Evolutionary conservation across 92 coral and sea anemone genomes (phyloP).

Genomic region (Ricordea florida): DNA sequence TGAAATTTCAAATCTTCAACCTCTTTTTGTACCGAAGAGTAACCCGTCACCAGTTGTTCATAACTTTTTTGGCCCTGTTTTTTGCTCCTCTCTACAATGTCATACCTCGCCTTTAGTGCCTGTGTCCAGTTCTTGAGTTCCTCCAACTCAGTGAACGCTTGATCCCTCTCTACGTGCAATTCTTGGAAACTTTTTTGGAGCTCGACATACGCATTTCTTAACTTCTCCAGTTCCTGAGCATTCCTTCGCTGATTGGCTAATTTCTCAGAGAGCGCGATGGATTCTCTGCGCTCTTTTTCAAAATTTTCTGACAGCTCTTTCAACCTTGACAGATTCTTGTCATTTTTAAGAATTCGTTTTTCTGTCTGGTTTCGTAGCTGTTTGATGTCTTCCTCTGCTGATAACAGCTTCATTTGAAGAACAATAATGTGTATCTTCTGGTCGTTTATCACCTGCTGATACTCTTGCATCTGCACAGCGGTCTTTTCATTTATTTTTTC

Average conservation of each 20-base stretch:
- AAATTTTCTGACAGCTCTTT: constrained; percentile 54
- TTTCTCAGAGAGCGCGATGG: constrained; percentile 69
- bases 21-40: constrained; percentile 63
- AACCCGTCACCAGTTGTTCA: constrained; percentile 65
- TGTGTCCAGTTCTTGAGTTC: constrained; percentile 80
- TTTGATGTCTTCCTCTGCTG: constrained; percentile 74
- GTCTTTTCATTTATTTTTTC: constrained; percentile 53
- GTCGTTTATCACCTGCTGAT: constrained; percentile 62
- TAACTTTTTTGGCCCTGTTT: constrained; percentile 72
- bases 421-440: constrained; percentile 68
- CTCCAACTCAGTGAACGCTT: constrained; percentile 57
- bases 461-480: constrained; percentile 47
- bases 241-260: constrained; percentile 72
- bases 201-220: constrained; percentile 64
- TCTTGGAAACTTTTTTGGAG: constrained; percentile 55
- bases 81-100: constrained; percentile 72
- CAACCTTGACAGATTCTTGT: constrained; percentile 44
- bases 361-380: constrained; percentile 54
- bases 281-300: constrained; percentile 75
- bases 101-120: constrained; percentile 79
- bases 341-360: constrained; percentile 48
- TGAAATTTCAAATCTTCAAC: constrained; percentile 66
- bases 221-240: constrained; percentile 50
- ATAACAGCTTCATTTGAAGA: constrained; percentile 74
- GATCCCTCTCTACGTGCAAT: constrained; percentile 67